Evolutionary conservation across 2,888 invertebrate species (phyloP), one percentile per base, ranked within the genome.

Genomic region (Drosophila nigricruria): DNA sequence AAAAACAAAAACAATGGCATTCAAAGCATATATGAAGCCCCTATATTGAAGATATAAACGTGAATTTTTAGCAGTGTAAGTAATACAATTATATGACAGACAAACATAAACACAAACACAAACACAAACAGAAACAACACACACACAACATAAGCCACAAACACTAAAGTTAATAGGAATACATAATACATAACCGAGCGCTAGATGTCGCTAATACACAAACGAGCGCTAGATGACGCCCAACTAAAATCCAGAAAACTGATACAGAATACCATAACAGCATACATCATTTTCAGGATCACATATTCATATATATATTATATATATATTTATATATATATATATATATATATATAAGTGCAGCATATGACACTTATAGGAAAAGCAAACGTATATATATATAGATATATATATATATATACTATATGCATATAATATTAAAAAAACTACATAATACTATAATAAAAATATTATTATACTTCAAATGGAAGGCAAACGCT

Each of bases 1-100:
- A 78, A 73, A 36, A 16, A 23, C 32, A 78, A 73, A 36, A 16
- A 23, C 32, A 52, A 71, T 56, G 80, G 64, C 70, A 79, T 50
- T 64, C 64, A 77, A 79, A 49, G 70, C 73, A 63, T 68, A 77
- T 79, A 80, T 73, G 79, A 67, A 74, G 75, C 81, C 84, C 83
- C 76, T 87, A 84, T 87, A 88, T 83, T 85, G 84, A 83, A 78
- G 72, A 88, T 83, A 88, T 84, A 87, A 86, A 88, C 85, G 82
- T 85, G 82, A 89, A 89, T 86, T 86, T 86, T 80, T 86, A 89
- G 86, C 88, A 82, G 65, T 77, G 73, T 89, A 86, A 86, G 86
- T 77, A 82, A 81, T 87, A 87, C 45, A 86, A 81, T 73, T 82
- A 85, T 81, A 53, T 16, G 40, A 30, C 27, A 54, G 18, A 18